Evolutionary conservation across 1,140 invertebrate species (phyloP), one percentile per base, ranked within the genome.

Genomic region (Berghia stephanieae): DNA sequence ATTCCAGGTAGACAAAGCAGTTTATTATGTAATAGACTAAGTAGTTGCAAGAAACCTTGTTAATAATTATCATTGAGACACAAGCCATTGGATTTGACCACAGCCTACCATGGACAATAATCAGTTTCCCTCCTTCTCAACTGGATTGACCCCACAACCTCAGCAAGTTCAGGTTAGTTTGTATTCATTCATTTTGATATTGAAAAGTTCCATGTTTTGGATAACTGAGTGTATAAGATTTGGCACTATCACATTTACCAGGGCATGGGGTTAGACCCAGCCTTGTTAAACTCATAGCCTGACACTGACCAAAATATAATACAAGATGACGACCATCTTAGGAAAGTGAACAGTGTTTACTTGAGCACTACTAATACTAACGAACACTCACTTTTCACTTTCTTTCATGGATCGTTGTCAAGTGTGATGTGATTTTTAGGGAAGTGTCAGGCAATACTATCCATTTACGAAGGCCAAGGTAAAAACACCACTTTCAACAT

Each of bases 111-210:
- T 83, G 82, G 82, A 83, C 60, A 80, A 75, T 24, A 66, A 79
- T 31, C 80, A 80, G 52, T 83, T 81, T 78, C 70, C 82, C 43
- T 82, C 84, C 2, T 85, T 77, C 77, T 81, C 78, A n/a, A 81
- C 80, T 49, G 84, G 83, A 1, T 55, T 85, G 55, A 85, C 84
- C 8, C 84, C 84, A n/a, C 80, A 84, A 34, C 82, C 81, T 40
- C 79, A 81, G 44, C 77, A 79, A 66, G 75, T 76, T 57, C 78
- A 83, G 76, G 79, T 80, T 67, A 42, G 42, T 24, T 75, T 13
- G 71, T 44, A 60, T 76, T 68, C 5, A 36, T 52, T 52, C 13
- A 44, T 42, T 46, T 3, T 55, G 5, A 27, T 40, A 34, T 57
- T 43, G 31, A 60, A 27, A 43, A 36, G 27, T 70, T 36, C 21